phyloP scores from a whole-genome alignment of 2,888 invertebrate genomes.

The Tiphia femorata region DNA sequence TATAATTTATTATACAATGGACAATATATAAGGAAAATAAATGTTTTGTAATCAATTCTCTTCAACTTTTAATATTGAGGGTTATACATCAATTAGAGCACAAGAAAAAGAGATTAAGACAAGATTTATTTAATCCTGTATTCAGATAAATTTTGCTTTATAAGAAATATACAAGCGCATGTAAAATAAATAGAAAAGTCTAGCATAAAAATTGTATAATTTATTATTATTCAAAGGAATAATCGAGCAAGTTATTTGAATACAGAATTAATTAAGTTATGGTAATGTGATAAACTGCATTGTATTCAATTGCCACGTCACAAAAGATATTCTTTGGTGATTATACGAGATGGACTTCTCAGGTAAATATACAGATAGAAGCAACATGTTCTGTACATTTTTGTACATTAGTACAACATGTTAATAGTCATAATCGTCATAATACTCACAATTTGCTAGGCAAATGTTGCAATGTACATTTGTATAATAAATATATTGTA shows the following conservation, averaged over 20 bases:
- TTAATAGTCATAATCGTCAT: conserved; percentile 13
- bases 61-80: too few species aligned
- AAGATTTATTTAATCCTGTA: conserved; percentile 39
- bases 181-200: conserved; percentile 7
- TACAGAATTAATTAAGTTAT: conserved; percentile 47
- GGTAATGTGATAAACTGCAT: conserved; percentile 37
- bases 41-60: too few species aligned
- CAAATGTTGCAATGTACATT: conserved; percentile 26
- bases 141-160: conserved; percentile 31
- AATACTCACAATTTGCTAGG: conserved; percentile 36
- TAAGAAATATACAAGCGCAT: conserved; percentile 16
- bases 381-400: conserved; percentile 17
- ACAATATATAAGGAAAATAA: too few species aligned
- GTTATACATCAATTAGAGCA: too few species aligned
- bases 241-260: conserved; percentile 46
- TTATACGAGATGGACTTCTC: conserved; percentile 27
- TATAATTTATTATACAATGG: too few species aligned
- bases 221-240: conserved; percentile 38
- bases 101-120: too few species aligned
- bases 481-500: conserved; percentile 13
- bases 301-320: conserved; percentile 33
- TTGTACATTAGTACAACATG: neutral
- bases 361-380: conserved; percentile 25
- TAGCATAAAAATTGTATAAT: conserved; percentile 8
- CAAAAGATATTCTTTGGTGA: conserved; percentile 50